These are phyloP conservation scores for Archivesica marissinica DNA, from an alignment of 1,140 invertebrate genomes.

Conservation along the genomic window DNA sequence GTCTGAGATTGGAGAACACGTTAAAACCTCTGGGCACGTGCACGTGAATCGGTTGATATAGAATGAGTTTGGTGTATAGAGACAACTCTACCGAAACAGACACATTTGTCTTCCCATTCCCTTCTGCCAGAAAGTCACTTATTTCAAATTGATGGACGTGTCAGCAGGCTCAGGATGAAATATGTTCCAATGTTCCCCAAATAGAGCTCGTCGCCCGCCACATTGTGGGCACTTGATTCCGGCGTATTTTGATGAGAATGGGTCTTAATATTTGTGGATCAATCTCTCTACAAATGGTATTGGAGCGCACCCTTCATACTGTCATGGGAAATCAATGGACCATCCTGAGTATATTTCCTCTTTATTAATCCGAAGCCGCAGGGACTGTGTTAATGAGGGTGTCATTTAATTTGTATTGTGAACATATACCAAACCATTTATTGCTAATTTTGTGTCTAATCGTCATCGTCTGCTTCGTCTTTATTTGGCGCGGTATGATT, in stretches of 20 bases:
- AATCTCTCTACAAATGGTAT: conserved; percentile 39
- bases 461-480: conserved; percentile 26
- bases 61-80: too few species aligned
- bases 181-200: conserved; percentile 1
- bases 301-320: conserved; percentile 17
- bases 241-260: background rate
- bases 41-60: too few species aligned
- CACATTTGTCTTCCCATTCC: conserved; percentile 1
- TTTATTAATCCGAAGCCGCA: conserved; percentile 42
- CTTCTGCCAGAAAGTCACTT: background rate
- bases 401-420: conserved; percentile 66
- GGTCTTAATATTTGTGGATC: conserved; percentile 32
- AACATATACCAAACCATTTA: conserved; percentile 65
- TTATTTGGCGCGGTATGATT: conserved; percentile 5
- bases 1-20: too few species aligned
- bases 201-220: background rate
- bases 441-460: conserved; percentile 50
- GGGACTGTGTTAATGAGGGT: conserved; percentile 38
- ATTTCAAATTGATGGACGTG: conserved; percentile 7
- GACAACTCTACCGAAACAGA: too few species aligned
- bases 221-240: conserved; percentile 2
- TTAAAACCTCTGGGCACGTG: too few species aligned
- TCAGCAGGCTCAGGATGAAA: conserved; percentile 1
- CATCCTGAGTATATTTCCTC: conserved; percentile 45
- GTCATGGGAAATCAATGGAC: conserved; percentile 56